These are phyloP conservation scores for Malthinus seriepunctatus DNA, from an alignment of 2,888 invertebrate species.

Conservation along the genomic window DNA sequence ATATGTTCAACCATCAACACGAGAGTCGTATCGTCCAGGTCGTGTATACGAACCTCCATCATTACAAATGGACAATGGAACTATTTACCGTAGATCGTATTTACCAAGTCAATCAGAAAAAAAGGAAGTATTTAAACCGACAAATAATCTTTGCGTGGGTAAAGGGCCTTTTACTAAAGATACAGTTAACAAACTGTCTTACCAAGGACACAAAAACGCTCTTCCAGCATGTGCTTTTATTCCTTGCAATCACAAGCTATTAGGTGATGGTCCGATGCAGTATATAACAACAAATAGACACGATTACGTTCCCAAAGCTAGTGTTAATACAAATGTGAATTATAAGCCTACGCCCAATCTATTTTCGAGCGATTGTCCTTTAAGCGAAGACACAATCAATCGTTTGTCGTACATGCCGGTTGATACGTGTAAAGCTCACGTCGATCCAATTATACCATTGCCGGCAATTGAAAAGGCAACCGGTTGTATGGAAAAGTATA, in stretches of 20 bases:
- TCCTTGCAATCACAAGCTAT: conserved; percentile 60
- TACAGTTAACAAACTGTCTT: conserved; percentile 62
- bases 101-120: conserved; percentile 40
- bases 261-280: conserved; percentile 63
- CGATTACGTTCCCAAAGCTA: conserved; percentile 64
- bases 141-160: conserved; percentile 46
- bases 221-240: conserved; percentile 55
- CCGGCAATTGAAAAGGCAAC: conserved; percentile 42
- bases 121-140: conserved; percentile 39
- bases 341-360: conserved; percentile 46
- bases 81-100: conserved; percentile 21
- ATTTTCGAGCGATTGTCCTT: conserved; percentile 50
- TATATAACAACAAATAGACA: conserved; percentile 66
- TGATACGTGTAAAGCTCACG: conserved; percentile 46
- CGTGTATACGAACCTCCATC: conserved; percentile 57
- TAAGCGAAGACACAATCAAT: conserved; percentile 61
- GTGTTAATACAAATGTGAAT: too few species aligned
- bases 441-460: conserved; percentile 43
- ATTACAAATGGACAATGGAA: background rate
- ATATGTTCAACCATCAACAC: conserved; percentile 13
- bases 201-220: conserved; percentile 56
- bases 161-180: conserved; percentile 32
- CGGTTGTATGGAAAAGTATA: conserved; percentile 49
- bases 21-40: conserved; percentile 30
- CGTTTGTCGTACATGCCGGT: conserved; percentile 60